These are phyloP conservation scores for Terrapene triunguis DNA, from an alignment of 2,113 vertebrate genomes.

Conservation along the genomic window DNA sequence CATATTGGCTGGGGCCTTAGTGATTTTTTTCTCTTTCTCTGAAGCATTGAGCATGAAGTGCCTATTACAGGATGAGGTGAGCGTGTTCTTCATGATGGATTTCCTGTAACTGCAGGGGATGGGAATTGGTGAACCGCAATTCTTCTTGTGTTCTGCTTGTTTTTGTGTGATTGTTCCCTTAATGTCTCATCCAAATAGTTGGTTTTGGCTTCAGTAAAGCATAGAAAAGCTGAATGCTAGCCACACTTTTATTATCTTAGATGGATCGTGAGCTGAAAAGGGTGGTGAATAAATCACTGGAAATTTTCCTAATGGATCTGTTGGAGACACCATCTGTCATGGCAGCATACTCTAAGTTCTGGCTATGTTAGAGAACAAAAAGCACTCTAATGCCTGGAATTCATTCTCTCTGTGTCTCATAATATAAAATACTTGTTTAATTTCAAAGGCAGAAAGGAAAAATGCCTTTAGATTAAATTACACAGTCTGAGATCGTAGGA, in stretches of 20 bases:
- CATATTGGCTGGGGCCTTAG: background rate
- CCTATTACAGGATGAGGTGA: background rate
- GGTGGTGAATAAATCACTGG: background rate
- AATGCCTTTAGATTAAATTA: background rate
- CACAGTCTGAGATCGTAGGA: rapidly evolving
- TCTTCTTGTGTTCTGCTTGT: background rate
- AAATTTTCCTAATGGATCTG: rapidly evolving
- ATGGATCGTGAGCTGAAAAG: background rate
- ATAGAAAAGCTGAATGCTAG: background rate
- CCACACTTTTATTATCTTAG: background rate
- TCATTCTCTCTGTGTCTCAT: background rate
- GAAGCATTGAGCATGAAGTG: rapidly evolving
- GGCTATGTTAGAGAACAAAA: background rate
- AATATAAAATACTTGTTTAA: background rate
- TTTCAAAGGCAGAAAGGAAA: background rate
- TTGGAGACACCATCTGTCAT: background rate
- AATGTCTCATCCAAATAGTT: background rate
- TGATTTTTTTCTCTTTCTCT: background rate
- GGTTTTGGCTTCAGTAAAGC: background rate
- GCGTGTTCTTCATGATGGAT: background rate
- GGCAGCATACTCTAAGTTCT: rapidly evolving
- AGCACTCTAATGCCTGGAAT: background rate
- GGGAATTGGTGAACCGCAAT: background rate
- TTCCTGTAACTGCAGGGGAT: background rate
- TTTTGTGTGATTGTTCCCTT: background rate